Percentiles rank a stretch among this genome's conserved stretches.
These are phyloP conservation scores for Metallyticus violacea DNA, from an alignment of 2,888 invertebrate genomes.

Conservation along the genomic window DNA sequence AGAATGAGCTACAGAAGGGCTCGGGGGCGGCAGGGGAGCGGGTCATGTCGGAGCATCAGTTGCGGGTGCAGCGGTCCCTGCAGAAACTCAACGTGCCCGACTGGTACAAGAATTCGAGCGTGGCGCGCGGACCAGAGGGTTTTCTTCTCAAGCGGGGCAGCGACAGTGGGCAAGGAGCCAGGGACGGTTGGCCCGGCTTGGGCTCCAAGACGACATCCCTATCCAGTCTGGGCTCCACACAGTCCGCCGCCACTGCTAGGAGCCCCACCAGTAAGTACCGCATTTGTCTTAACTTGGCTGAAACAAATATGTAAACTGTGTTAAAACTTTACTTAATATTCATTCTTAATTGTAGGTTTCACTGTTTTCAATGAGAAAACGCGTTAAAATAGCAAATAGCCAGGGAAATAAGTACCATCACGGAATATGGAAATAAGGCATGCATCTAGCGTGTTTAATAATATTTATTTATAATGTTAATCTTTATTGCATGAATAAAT, in stretches of 20 bases:
- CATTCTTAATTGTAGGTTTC: no score
- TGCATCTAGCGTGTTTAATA: no score
- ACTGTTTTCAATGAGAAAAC: no score
- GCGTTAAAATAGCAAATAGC: no score
- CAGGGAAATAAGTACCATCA: no score
- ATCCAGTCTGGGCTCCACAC: conserved; percentile 43
- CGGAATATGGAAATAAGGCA: no score
- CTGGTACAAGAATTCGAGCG: conserved; percentile 82
- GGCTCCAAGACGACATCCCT: conserved; percentile 85
- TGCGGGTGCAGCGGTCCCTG: conserved; percentile 87
- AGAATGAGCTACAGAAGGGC: conserved; percentile 85
- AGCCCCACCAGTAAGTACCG: conserved; percentile 33
- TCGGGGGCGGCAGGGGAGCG: conserved; percentile 62
- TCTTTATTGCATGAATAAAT: no score
- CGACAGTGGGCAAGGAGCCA: conserved; percentile 45
- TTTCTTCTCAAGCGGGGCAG: conserved; percentile 64
- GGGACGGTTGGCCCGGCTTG: conserved; percentile 57
- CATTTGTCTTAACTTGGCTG: no score
- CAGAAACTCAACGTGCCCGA: conserved; percentile 93
- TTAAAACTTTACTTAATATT: no score
- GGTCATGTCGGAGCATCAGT: conserved; percentile 89
- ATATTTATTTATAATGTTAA: no score
- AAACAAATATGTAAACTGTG: no score
- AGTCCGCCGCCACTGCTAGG: conserved; percentile 35
- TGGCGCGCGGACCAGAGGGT: conserved; percentile 64